Evolutionary conservation across 2,113 vertebrate species (phyloP).

Genomic region (Pluvialis apricaria): DNA sequence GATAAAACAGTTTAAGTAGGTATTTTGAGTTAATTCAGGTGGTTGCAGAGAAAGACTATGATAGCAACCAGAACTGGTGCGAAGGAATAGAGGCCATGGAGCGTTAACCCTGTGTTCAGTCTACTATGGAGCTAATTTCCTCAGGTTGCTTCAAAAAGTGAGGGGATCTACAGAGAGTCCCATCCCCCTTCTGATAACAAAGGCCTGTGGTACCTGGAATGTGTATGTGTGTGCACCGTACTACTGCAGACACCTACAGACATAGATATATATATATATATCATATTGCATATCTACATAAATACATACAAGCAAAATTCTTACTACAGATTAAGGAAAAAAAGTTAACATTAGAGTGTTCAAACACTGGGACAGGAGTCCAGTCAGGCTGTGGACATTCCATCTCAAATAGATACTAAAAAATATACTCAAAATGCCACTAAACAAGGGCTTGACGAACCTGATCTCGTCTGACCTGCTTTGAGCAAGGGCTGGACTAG

Average conservation of each 20-base stretch:
- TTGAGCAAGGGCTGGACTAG: not conserved
- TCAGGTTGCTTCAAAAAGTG: not conserved
- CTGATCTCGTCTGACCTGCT: not conserved
- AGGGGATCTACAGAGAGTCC: not conserved
- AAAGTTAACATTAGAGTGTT: not conserved
- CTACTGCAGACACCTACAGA: not conserved
- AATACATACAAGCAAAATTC: not conserved
- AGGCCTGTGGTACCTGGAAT: not conserved
- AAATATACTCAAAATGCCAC: not conserved
- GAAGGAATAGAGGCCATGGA: not conserved
- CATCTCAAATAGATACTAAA: not conserved
- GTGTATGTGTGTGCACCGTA: not conserved
- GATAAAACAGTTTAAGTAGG: not conserved
- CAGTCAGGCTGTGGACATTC: not conserved
- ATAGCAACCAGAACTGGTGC: not conserved
- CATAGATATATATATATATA: too few relatives aligned
- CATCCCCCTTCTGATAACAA: not conserved
- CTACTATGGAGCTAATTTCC: not conserved
- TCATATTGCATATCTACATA: not conserved
- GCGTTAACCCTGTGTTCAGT: not conserved
- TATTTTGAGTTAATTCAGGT: not conserved
- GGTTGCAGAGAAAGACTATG: not conserved
- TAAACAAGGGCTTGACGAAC: not conserved
- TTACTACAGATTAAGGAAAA: not conserved
- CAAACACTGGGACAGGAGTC: not conserved